These are phyloP conservation scores for Rhegmatorhina hoffmannsi DNA, from an alignment of 2,113 vertebrate genomes.

Conservation along the genomic window DNA sequence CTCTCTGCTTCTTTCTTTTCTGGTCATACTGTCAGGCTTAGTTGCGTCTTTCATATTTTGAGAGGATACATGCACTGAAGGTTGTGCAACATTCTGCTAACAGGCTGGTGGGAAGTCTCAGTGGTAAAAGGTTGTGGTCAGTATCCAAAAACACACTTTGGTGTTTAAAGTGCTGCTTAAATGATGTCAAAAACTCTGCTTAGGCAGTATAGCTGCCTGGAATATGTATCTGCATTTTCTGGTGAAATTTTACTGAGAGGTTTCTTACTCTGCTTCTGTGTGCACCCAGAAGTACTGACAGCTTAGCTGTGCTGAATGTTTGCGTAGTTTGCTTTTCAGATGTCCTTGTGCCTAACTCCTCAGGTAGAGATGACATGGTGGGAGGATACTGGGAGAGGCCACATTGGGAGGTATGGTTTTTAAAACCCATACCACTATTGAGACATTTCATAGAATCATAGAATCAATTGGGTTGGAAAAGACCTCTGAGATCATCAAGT, in stretches of 20 bases:
- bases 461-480: too few species aligned
- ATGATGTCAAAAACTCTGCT: background rate
- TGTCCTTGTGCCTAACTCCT: background rate
- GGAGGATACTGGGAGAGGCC: background rate
- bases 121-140: background rate
- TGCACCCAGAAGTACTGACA: background rate
- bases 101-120: background rate
- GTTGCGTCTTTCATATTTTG: background rate
- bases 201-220: background rate
- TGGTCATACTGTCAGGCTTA: background rate
- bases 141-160: background rate
- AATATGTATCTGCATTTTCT: background rate
- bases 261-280: background rate
- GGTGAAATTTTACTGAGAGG: background rate
- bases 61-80: background rate
- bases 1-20: background rate
- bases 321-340: background rate
- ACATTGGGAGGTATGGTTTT: background rate
- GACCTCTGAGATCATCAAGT: too few species aligned
- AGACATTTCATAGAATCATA: background rate
- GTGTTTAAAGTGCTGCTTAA: background rate
- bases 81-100: background rate
- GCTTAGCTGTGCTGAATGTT: background rate
- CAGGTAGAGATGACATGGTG: background rate
- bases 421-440: background rate